phyloP scores from a whole-genome alignment of 2,113 vertebrate genomes.

The Calidris pygmaea region DNA sequence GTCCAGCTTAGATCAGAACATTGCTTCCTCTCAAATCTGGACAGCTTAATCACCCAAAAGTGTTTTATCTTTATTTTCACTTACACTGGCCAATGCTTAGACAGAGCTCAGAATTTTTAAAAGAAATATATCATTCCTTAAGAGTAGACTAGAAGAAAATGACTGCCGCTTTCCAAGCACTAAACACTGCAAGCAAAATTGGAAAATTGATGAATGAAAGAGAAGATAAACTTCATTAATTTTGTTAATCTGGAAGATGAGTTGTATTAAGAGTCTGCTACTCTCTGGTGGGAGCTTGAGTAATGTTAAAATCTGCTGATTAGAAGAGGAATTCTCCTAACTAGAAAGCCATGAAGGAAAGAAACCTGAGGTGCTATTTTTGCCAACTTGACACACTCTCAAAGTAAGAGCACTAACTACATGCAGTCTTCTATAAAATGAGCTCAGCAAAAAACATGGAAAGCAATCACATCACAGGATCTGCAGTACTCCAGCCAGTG shows the following conservation, averaged over 20 bases:
- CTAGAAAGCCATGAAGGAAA: background rate
- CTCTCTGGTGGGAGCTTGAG: background rate
- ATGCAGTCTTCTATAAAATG: background rate
- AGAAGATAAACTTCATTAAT: background rate
- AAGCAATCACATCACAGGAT: background rate
- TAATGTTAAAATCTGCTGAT: background rate
- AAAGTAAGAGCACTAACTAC: background rate
- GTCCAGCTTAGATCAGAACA: background rate
- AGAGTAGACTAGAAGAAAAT: background rate
- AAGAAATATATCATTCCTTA: background rate
- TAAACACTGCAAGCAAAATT: background rate
- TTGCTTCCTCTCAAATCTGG: background rate
- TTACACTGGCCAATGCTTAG: background rate
- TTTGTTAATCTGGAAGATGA: slow-evolving; percentile 7
- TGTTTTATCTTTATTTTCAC: background rate
- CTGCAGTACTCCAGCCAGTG: background rate
- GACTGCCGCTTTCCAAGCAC: background rate
- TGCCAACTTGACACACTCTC: background rate
- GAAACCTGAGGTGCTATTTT: background rate
- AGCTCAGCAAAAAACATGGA: background rate
- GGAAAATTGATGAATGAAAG: background rate
- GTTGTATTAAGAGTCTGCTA: background rate
- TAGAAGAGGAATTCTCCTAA: background rate
- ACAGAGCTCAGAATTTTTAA: background rate
- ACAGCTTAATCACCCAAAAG: background rate